These are phyloP conservation scores for Calosoma granatense DNA, from an alignment of 1,140 invertebrate species.

Conservation along the genomic window DNA sequence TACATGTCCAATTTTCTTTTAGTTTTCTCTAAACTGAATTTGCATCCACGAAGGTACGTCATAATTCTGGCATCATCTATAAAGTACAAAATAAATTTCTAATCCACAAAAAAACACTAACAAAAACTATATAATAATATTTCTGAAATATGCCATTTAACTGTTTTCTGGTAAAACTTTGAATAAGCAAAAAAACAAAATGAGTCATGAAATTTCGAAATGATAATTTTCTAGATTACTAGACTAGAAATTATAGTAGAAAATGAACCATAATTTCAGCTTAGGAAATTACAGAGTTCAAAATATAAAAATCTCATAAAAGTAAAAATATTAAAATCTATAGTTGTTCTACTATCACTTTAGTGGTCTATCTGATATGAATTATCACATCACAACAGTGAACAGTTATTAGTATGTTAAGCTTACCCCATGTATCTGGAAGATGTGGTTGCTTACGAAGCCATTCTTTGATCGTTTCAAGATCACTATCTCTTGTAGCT, in stretches of 20 bases:
- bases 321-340: neutral
- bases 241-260: too few relatives aligned
- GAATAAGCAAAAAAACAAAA: too few relatives aligned
- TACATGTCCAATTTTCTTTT: constrained; percentile 69
- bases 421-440: constrained; percentile 55
- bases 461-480: constrained; percentile 65
- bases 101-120: too few relatives aligned
- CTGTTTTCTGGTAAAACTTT: too few relatives aligned
- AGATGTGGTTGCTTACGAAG: constrained; percentile 63
- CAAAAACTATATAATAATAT: too few relatives aligned
- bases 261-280: too few relatives aligned
- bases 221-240: too few relatives aligned
- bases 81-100: too few relatives aligned
- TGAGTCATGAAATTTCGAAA: too few relatives aligned
- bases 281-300: too few relatives aligned
- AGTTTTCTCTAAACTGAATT: constrained; percentile 70
- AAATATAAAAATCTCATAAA: too few relatives aligned
- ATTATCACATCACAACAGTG: neutral
- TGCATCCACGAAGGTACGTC: constrained; percentile 71
- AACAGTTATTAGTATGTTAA: neutral
- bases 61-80: constrained; percentile 61
- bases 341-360: neutral
- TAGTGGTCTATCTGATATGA: neutral
- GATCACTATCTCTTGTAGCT: constrained; percentile 50
- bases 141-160: too few relatives aligned